Evolutionary conservation across 1,140 invertebrate genomes (phyloP), one percentile per base, ranked within the genome.

Genomic region (Cydia amplana): DNA sequence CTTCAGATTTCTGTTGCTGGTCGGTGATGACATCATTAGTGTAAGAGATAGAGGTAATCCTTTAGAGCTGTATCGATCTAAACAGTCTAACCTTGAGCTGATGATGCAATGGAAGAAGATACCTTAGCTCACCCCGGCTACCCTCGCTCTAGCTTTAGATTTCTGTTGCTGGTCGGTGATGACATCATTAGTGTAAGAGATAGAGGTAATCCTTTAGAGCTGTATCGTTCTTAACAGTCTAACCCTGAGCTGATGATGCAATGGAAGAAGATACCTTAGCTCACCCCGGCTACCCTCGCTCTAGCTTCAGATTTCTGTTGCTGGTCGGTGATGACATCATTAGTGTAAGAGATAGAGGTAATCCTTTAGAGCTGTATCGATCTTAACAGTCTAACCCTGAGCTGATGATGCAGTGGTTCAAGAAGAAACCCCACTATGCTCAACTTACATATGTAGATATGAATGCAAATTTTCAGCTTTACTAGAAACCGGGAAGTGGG

Each of bases 141-240:
- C 65, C 90, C 92, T 25, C 86, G 83, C 28, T 81, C 83, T 40
- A 85, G 83, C 0, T 85, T 85, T 63, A 79, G 73, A 72, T 87
- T 87, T 40, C 80, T 89, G 51, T 80, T 93, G 60, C 77, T 82
- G 18, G 72, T 81, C 32, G 87, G 85, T 18, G 86, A 93, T 46
- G 88, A 93, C 75, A 93, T 92, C 79, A 92, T 91, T 55, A 87
- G 89, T 6, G 83, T 91, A 64, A 89, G 83, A 78, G 90, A 88
- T 85, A 91, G 90, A 85, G 90, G 93, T 92, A 80, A 25, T 73
- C 46, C 40, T 40, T 40, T 40, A 40, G 40, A 40, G 40, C 6
- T 5, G 7, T 40, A 28, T 28, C 28, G 2, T 60, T 60, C 20
- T 60, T 7, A 0, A 23, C 75, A 86, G 87, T 72, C 78, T 16